Evolutionary conservation across 2,113 vertebrate genomes (phyloP), one percentile per base, ranked within the genome.

Genomic region (Pedionomus torquatus): DNA sequence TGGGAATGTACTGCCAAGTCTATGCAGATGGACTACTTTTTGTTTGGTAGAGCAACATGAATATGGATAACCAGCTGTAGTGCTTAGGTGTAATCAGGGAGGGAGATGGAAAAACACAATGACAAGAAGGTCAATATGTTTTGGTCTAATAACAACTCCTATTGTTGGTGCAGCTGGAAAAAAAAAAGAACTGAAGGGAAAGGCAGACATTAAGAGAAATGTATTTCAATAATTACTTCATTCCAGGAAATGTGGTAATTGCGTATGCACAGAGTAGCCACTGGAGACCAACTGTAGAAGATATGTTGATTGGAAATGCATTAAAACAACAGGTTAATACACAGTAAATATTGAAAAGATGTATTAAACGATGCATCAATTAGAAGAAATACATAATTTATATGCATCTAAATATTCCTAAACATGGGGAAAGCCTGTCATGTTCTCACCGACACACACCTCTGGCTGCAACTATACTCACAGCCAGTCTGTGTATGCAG

Each of bases 1-100:
- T 68, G 82, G 85, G 69, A 82, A 91, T 14, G n/a, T 35, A 49
- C 25, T 91, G 43, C 75, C 89, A 83, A 69, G 51, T 85, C 65
- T 97, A 57, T 87, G 74, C 57, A 44, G 48, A 95, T 78, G 58
- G 60, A 90, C 72, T 79, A 1, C 52, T 80, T 94, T 96, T 60
- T 33, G 71, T 61, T 15, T 71, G 76, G 57, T 78, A 49, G n/a
- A 77, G 76, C 75, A 93, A 57, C 72, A 97, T 94, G 92, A 96
- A 96, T 96, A 97, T 93, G 93, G 96, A 97, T 96, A 96, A 74
- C 87, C 74, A 97, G 91, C 89, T 96, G 89, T 48, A 75, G 54
- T 25, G 77, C 54, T 90, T 63, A 82, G 71, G 78, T 96, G 80
- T 91, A 91, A 97, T 90, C 85, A 83, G 87, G 83, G 44, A 85